Conservation (phyloP, 2,888 invertebrate species). For the Lasioglossum pauxillum region DNA sequence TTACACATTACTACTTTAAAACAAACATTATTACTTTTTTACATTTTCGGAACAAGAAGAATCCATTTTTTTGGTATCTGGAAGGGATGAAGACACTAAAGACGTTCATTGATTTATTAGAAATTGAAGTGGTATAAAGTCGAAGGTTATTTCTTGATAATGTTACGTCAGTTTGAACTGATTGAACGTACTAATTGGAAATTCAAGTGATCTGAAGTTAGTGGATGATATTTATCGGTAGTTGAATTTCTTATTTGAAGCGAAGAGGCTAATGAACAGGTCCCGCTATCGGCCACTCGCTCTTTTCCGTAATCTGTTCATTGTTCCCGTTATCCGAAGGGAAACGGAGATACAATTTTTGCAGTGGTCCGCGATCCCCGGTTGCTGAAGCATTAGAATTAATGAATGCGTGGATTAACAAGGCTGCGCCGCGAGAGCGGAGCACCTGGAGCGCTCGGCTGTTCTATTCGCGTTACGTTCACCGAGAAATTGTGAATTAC, state of each 20-base stretch:
- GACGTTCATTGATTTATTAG: too few relatives aligned
- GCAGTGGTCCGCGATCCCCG: neutral
- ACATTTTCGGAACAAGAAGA: too few relatives aligned
- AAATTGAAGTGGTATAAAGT: neutral
- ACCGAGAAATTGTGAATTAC: slow-evolving; percentile 34
- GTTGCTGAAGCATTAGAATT: slow-evolving; percentile 26
- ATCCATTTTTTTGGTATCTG: too few relatives aligned
- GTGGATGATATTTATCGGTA: neutral
- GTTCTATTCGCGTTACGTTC: slow-evolving; percentile 5
- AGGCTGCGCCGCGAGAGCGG: neutral
- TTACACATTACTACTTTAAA: too few relatives aligned
- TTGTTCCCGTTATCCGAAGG: neutral
- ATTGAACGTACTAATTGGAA: neutral
- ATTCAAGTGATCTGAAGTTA: neutral
- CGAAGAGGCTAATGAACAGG: neutral
- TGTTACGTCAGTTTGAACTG: neutral
- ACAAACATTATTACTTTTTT: too few relatives aligned
- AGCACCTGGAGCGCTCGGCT: neutral
- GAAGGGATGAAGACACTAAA: too few relatives aligned
- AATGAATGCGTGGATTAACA: slow-evolving; percentile 38
- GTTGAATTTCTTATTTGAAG: neutral
- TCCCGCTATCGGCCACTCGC: neutral
- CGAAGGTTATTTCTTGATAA: neutral
- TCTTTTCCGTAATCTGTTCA: neutral
- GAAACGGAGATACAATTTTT: neutral